Evolutionary conservation across 2,888 invertebrate species (phyloP), one percentile per base, ranked within the genome.

Genomic region (Allolobophora icterica): DNA sequence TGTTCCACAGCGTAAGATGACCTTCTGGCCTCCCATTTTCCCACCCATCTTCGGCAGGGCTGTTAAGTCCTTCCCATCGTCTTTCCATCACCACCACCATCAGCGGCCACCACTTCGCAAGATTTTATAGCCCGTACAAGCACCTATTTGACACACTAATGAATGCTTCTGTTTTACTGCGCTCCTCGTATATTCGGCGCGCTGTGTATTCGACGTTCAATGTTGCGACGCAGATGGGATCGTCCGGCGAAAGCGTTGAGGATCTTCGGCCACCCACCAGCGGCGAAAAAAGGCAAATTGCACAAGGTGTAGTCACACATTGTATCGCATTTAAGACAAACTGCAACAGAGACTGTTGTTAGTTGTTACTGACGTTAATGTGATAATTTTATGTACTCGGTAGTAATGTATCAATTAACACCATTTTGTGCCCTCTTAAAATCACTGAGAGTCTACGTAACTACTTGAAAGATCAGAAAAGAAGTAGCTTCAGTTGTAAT

Each of bases 61-160:
- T 52, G 52, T 52, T 52, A 52, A 52, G 52, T 52, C 24, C n/a
- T 71, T 71, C 6, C 30, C 71, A 71, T 71, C 71, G 8, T 8
- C n/a, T 13, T 71, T 71, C 71, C 71, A 71, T n/a, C 71, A 71
- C n/a, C 8, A 71, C n/a, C 71, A n/a, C 71, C 71, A 71, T 71
- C n/a, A 71, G 11, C 71, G 30, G 11, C 71, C n/a, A 71, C 71
- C 8, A 8, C 11, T n/a, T 71, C n/a, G 71, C n/a, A 71, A 71
- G 71, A 71, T 30, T 71, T 71, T 13, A 71, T n/a, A 8, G 71
- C 71, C 71, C 71, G 6, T 30, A 71, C 30, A 71, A 71, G 71
- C 71, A 71, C 71, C 71, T 17, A 71, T 71, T 71, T 71, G 71
- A 71, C 71, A 71, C 71, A 71, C 71, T 71, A 71, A 71, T n/a